Evolutionary conservation across 1,140 invertebrate species (phyloP), one percentile per base, ranked within the genome.

Genomic region (Apis dorsata): DNA sequence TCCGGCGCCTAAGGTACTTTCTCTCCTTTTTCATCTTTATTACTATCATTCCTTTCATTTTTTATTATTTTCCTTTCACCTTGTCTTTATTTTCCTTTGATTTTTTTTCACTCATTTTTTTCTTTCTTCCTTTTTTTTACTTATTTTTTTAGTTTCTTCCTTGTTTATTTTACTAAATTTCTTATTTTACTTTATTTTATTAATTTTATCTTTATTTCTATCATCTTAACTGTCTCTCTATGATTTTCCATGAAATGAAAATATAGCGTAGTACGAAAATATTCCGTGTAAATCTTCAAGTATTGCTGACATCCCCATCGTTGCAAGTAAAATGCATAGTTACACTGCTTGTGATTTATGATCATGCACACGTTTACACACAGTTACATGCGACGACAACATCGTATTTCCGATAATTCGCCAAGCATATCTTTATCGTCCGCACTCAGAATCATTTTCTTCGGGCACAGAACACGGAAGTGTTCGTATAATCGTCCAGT

Each of bases 351-450:
- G 57, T 68, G 34, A 70, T 71, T 79, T 60, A 71, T 49, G 44
- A 79, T 79, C 68, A 19, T 15, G 34, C 24, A 70, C n/a, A 12
- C 68, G 77, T 70, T 53, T 71, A 21, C 68, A 79, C 77, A 44
- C 15, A 13, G 10, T 28, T 51, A 68, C 53, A 19, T 15, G 51
- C 28, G 19, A 19, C 62, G 24, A 68, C 63, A n/a, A 49, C 55
- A 34, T 71, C 57, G 66, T 62, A 62, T 62, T 62, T 79, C 57
- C 77, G 68, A 71, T 71, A 59, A 62, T 79, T 44, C 68, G 24
- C 57, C 66, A 24, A 79, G 55, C 51, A 62, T 71, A 53, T 51
- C 65, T 79, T 79, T 79, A 78, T 78, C 53, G 59, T 24, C 12
- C 57, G 28, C 34, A 24, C 28, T 34, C 19, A 9, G 59, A n/a